Conservation (phyloP, 2,113 vertebrate genomes). For the Saiga tatarica region DNA sequence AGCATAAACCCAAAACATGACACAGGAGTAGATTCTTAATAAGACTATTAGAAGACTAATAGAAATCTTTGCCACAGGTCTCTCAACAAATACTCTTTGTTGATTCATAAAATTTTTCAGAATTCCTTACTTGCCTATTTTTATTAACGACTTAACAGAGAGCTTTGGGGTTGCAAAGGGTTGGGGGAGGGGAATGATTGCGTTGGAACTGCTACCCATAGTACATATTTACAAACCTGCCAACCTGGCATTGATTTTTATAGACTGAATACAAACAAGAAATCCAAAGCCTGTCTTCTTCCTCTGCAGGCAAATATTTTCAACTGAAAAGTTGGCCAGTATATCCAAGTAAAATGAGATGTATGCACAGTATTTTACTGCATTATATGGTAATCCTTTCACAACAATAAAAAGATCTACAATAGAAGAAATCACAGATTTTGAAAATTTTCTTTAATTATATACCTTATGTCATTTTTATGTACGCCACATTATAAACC, state of each 20-base stretch:
- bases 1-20: neutral
- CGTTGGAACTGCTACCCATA: neutral
- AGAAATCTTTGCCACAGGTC: neutral
- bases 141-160: neutral
- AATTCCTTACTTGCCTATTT: neutral
- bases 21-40: neutral
- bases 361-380: neutral
- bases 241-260: conserved; percentile 27
- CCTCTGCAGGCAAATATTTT: neutral
- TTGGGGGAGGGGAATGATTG: neutral
- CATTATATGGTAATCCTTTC: neutral
- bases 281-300: conserved; percentile 13
- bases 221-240: conserved; percentile 62
- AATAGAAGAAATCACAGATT: conserved; percentile 22
- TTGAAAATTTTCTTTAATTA: conserved; percentile 65
- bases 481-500: conserved; percentile 24
- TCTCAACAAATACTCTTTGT: neutral
- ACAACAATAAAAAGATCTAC: conserved; percentile 43
- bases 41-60: neutral
- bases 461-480: conserved; percentile 59
- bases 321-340: neutral
- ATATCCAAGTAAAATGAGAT: neutral
- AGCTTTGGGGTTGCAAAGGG: too few relatives aligned
- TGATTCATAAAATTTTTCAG: neutral
- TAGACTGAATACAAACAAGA: conserved; percentile 27